Percentiles rank a stretch among this genome's conserved stretches.
Evolutionary conservation across 1,140 invertebrate species (phyloP).

Genomic region (Drosophila auraria): DNA sequence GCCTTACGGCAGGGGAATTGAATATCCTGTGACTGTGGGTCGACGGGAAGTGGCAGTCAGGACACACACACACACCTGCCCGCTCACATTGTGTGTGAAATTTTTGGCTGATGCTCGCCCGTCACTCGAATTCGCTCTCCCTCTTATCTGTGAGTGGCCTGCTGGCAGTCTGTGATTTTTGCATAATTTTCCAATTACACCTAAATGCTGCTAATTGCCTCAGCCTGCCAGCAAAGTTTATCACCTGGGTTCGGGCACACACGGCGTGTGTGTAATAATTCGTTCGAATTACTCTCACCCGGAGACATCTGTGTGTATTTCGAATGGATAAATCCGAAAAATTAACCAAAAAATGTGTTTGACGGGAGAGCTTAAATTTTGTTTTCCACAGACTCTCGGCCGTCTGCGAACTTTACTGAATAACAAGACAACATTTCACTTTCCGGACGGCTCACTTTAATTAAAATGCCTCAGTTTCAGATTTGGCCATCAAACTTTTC

Average conservation of each 20-base stretch:
- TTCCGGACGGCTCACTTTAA: conserved; percentile 60
- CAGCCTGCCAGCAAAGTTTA: conserved; percentile 45
- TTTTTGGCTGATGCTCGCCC: background rate
- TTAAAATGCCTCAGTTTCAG: conserved; percentile 68
- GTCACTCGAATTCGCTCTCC: background rate
- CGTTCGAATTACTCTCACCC: background rate
- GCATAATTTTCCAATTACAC: conserved; percentile 77
- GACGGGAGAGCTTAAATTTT: background rate
- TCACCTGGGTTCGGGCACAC: conserved; percentile 45
- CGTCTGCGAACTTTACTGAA: background rate
- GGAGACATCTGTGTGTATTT: background rate
- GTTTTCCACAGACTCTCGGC: background rate
- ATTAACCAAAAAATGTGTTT: background rate
- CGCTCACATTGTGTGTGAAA: conserved; percentile 3
- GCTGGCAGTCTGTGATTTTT: conserved; percentile 52
- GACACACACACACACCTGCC: conserved; percentile 19
- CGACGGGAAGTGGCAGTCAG: conserved; percentile 4
- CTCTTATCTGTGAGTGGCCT: conserved; percentile 19
- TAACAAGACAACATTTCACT: background rate
- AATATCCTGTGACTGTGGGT: conserved; percentile 59
- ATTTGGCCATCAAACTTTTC: conserved; percentile 59
- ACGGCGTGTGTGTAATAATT: conserved; percentile 44
- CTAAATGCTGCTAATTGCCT: conserved; percentile 65
- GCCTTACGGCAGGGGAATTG: conserved; percentile 50
- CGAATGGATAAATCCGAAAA: conserved; percentile 3